Evolutionary conservation across 2,113 vertebrate genomes (phyloP).

Genomic region (Limnothrissa miodon): DNA sequence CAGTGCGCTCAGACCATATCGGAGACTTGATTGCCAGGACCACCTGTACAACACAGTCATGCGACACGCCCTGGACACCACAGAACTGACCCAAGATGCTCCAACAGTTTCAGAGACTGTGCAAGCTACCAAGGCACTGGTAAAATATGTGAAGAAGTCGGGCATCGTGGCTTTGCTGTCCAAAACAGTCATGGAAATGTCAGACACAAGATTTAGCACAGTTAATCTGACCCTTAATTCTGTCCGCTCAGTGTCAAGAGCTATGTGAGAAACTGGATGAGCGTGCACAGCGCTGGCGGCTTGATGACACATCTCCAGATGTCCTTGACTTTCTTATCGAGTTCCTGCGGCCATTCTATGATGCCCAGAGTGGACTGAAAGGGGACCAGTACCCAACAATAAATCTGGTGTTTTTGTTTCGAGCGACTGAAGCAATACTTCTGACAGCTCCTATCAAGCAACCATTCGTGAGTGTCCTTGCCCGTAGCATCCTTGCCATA

Average conservation of each 20-base stretch:
- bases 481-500: too few species aligned
- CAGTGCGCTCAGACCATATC: not conserved
- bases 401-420: conserved; percentile 23
- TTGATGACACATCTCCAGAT: not conserved
- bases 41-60: not conserved
- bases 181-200: conserved; percentile 17
- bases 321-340: conserved; percentile 20
- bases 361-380: too few species aligned
- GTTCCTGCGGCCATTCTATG: too few species aligned
- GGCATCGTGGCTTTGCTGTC: conserved; percentile 16
- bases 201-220: conserved; percentile 21
- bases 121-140: conserved; percentile 2
- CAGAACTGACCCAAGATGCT: too few species aligned
- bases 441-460: too few species aligned
- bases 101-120: too few species aligned
- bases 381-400: conserved; percentile 22
- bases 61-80: too few species aligned
- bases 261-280: not conserved
- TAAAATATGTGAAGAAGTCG: conserved; percentile 10
- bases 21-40: conserved; percentile 16
- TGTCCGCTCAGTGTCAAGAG: conserved; percentile 2
- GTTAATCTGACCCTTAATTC: conserved; percentile 22
- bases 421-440: too few species aligned
- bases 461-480: too few species aligned
- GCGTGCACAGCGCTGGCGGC: not conserved